Percentiles rank a stretch among this genome's conserved stretches.
Evolutionary conservation across 2,113 vertebrate species (phyloP).

Genomic region (Mionectes macconnelli): DNA sequence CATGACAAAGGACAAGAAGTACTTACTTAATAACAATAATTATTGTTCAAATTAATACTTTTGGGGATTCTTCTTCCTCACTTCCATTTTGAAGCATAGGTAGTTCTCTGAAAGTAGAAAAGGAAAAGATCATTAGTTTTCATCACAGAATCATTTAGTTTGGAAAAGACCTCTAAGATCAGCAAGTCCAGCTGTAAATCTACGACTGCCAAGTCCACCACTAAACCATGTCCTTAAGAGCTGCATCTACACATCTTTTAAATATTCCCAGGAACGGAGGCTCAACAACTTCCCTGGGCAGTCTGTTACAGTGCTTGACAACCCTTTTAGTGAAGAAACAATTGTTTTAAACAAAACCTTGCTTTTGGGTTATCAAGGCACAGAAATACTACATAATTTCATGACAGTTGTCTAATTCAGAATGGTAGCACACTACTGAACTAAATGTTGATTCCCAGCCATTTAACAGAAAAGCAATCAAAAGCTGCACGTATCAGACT

Average conservation of each 20-base stretch:
- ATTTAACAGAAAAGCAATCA: background rate
- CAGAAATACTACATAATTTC: background rate
- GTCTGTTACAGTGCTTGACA: background rate
- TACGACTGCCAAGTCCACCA: background rate
- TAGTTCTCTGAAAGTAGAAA: slow-evolving; percentile 14
- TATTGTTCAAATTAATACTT: background rate
- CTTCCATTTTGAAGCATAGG: slow-evolving; percentile 37
- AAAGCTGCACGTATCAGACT: background rate
- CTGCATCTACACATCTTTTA: background rate
- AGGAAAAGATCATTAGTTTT: background rate
- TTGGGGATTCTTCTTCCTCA: background rate
- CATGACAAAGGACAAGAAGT: background rate
- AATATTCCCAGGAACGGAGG: background rate
- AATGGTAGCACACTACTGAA: background rate
- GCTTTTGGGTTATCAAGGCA: background rate
- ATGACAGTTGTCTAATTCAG: background rate
- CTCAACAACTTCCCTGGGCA: background rate
- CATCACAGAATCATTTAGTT: background rate
- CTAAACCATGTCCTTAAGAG: background rate
- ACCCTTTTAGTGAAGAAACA: background rate
- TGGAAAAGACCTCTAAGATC: background rate
- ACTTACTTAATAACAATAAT: background rate
- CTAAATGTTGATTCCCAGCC: background rate
- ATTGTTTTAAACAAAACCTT: background rate
- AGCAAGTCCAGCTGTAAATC: background rate